Evolutionary conservation across 2,113 vertebrate species (phyloP).

Genomic region (Pungitius pungitius): DNA sequence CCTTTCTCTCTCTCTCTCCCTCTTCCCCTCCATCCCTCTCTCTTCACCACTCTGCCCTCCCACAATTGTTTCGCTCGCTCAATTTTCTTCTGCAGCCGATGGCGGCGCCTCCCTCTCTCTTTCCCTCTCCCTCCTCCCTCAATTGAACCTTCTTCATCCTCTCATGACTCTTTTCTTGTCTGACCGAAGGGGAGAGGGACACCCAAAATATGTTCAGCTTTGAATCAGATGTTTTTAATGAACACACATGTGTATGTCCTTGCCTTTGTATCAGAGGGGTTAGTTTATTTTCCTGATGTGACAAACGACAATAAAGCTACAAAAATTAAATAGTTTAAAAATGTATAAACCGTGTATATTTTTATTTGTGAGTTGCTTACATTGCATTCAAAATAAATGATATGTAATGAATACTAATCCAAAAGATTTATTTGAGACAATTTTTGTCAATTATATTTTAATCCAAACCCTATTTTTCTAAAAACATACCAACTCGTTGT

Average conservation of each 20-base stretch:
- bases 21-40: conserved; percentile 28
- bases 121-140: not conserved
- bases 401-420: not conserved
- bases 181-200: conserved; percentile 31
- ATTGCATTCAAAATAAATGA: not conserved
- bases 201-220: conserved; percentile 15
- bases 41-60: conserved; percentile 53
- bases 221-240: not conserved
- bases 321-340: conserved; percentile 2
- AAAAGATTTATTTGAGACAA: not conserved
- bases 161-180: conserved; percentile 5
- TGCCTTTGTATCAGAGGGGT: conserved; percentile 18
- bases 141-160: conserved; percentile 16
- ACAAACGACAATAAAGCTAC: conserved; percentile 14
- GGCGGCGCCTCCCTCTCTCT: conserved; percentile 21
- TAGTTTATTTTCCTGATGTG: conserved; percentile 47
- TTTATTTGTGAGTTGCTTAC: not conserved
- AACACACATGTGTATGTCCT: conserved; percentile 19
- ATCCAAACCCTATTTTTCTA: no score
- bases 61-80: conserved; percentile 42
- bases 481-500: no score
- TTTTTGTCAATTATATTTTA: no score
- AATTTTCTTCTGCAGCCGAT: conserved; percentile 62
- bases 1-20: conserved; percentile 20
- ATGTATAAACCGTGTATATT: not conserved